Conservation (phyloP, 1,140 invertebrate genomes). For the Danaus plexippus region DNA sequence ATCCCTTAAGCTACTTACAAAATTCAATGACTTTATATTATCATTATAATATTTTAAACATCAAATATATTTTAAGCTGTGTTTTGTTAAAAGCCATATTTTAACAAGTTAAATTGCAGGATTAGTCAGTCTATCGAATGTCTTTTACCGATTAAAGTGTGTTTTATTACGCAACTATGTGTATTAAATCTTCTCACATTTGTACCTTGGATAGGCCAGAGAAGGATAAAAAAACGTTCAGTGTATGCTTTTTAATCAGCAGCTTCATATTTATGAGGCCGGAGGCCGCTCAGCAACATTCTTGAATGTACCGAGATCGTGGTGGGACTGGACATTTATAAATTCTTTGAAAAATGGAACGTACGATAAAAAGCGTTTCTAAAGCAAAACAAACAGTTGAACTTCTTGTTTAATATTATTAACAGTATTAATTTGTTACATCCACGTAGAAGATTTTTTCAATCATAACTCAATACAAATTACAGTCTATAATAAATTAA, state of each 20-base stretch:
- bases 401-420: neutral
- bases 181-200: no score
- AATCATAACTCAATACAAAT: no score
- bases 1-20: no score
- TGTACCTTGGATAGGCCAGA: conserved; percentile 7
- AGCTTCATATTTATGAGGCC: conserved; percentile 59
- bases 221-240: conserved; percentile 33
- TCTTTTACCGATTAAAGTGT: conserved; percentile 9
- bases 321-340: conserved; percentile 29
- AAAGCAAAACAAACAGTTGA: neutral
- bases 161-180: conserved; percentile 1
- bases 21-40: no score
- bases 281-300: conserved; percentile 41
- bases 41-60: no score
- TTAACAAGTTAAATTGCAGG: no score
- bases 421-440: neutral
- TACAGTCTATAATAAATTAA: no score
- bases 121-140: no score
- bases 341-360: conserved; percentile 22
- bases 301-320: conserved; percentile 31
- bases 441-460: no score
- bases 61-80: no score
- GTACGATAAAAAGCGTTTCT: conserved; percentile 11
- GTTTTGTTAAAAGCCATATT: no score
- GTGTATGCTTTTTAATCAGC: conserved; percentile 44